Evolutionary conservation across 2,113 vertebrate species (phyloP).

Genomic region (Diphyllodes magnificus): DNA sequence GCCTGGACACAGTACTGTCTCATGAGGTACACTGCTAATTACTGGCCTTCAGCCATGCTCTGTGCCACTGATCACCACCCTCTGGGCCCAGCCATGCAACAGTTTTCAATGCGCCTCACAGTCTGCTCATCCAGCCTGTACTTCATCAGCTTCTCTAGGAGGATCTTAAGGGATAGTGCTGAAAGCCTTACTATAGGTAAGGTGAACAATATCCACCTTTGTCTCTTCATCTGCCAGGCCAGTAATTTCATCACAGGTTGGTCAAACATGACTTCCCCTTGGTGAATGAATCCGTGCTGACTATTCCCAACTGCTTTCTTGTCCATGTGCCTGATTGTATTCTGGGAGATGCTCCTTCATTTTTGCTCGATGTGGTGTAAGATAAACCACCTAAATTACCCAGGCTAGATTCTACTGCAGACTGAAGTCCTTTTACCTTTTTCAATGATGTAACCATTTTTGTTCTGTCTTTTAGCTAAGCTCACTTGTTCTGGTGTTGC

Average conservation of each 20-base stretch:
- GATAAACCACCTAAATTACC: background rate
- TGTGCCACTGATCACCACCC: background rate
- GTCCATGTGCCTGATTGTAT: background rate
- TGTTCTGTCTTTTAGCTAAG: background rate
- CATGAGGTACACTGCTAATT: background rate
- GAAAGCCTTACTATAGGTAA: background rate
- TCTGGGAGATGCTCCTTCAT: background rate
- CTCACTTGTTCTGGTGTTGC: background rate
- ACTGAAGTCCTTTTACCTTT: background rate
- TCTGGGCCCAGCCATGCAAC: background rate
- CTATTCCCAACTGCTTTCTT: background rate
- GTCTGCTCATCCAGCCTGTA: background rate
- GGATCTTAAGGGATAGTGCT: background rate
- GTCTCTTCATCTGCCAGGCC: background rate
- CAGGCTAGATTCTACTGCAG: background rate
- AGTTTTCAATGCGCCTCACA: background rate
- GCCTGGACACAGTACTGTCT: background rate
- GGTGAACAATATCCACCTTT: rapidly evolving
- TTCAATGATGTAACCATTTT: background rate
- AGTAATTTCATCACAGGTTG: background rate
- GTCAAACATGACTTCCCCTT: background rate
- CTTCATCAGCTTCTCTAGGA: background rate
- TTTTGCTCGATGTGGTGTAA: background rate
- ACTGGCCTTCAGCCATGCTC: background rate
- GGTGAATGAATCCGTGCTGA: background rate